Evolutionary conservation across 35 echinoderm and acorn worm species (phyloP).

Genomic region (Eucidaris tribuloides): DNA sequence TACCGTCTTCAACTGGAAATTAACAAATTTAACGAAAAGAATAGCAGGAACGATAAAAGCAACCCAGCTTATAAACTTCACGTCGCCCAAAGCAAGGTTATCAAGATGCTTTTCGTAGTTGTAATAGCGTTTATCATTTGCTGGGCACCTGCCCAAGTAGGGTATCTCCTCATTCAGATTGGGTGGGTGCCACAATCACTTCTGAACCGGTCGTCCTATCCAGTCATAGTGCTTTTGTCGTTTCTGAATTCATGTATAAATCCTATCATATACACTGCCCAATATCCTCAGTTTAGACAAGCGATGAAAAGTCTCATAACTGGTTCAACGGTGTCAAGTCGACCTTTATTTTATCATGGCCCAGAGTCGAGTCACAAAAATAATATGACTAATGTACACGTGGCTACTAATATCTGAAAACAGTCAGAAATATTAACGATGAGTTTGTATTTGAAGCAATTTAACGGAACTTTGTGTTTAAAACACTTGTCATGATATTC

Average conservation of each 20-base stretch:
- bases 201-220: neutral
- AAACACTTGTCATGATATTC: too few species aligned
- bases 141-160: neutral
- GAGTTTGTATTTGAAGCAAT: too few species aligned
- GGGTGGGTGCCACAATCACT: neutral
- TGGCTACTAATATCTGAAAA: too few species aligned
- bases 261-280: neutral
- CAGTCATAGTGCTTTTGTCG: neutral
- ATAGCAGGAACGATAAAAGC: neutral
- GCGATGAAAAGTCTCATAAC: neutral
- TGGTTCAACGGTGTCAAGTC: neutral
- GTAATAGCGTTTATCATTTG: neutral
- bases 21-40: neutral
- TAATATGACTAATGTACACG: too few species aligned
- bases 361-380: too few species aligned
- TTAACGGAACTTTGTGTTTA: too few species aligned
- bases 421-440: too few species aligned
- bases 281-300: neutral
- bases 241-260: neutral
- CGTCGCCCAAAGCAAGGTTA: neutral
- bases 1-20: slow-evolving; percentile 9
- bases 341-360: neutral
- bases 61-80: neutral
- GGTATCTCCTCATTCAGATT: neutral
- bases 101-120: slow-evolving; percentile 17